Evolutionary conservation across 2,797 vertebrate genomes (phyloP).

Genomic region (Lepus townsendii): DNA sequence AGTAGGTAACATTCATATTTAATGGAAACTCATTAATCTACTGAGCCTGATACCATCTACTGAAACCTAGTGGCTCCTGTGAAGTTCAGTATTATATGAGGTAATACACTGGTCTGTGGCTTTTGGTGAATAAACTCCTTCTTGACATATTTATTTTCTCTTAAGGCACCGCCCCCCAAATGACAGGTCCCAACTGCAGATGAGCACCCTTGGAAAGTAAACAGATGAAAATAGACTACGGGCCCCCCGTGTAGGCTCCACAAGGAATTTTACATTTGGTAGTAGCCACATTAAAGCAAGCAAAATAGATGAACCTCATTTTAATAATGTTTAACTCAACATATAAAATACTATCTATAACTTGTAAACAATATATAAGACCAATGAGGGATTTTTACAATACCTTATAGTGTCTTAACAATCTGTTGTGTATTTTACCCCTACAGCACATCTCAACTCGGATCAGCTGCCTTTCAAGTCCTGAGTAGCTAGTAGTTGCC

Average conservation of each 20-base stretch:
- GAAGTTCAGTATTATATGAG: neutral
- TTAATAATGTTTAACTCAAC: neutral
- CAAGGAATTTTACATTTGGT: conserved; percentile 1
- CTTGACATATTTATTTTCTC: neutral
- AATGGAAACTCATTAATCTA: conserved; percentile 1
- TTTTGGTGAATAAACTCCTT: neutral
- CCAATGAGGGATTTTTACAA: neutral
- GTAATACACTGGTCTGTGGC: neutral
- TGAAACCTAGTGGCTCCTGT: neutral
- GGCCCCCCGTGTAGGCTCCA: neutral
- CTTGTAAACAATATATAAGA: conserved; percentile 7
- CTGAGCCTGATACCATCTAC: neutral
- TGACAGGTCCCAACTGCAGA: neutral
- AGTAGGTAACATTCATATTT: neutral
- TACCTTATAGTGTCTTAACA: neutral
- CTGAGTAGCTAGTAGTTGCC: neutral
- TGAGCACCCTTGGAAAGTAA: conserved; percentile 1
- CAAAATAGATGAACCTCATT: conserved; percentile 2
- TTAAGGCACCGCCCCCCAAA: neutral
- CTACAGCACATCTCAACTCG: neutral
- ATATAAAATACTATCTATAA: neutral
- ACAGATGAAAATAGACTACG: neutral
- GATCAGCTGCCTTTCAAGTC: neutral
- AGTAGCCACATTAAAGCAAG: neutral
- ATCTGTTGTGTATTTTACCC: neutral